phyloP scores from a whole-genome alignment of 2,797 vertebrate species.

The Novumbra hubbsi region DNA sequence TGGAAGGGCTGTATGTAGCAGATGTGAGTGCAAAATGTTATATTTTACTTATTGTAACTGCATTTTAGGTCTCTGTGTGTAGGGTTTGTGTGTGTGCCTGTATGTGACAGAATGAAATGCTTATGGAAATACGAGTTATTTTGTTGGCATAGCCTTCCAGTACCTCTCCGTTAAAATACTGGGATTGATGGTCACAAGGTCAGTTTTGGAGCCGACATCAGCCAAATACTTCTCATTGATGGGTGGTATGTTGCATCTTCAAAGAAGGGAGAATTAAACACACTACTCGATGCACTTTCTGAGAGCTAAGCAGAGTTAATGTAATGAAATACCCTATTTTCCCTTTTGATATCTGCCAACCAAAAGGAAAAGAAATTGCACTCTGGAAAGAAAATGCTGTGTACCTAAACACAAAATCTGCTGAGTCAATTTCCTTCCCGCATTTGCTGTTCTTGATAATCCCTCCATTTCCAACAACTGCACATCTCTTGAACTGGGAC shows the following conservation, averaged over 20 bases:
- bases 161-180: constrained; percentile 98
- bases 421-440: constrained; percentile 90
- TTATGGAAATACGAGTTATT: neutral
- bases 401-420: constrained; percentile 97
- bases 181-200: constrained; percentile 96
- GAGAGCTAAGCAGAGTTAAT: neutral
- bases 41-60: neutral
- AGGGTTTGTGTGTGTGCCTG: constrained; percentile 8
- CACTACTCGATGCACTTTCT: constrained; percentile 1
- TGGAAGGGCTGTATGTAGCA: neutral
- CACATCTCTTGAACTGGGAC: constrained; percentile 96
- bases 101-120: neutral
- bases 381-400: neutral
- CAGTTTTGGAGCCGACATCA: constrained; percentile 95
- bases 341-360: neutral
- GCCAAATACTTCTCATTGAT: constrained; percentile 87
- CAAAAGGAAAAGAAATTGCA: neutral
- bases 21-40: neutral
- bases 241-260: constrained; percentile 95
- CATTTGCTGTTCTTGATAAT: constrained; percentile 97
- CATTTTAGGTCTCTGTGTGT: neutral
- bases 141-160: constrained; percentile 8
- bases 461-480: constrained; percentile 96
- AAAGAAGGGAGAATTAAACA: constrained; percentile 27
- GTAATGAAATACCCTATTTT: neutral